Conservation (phyloP, 2,113 vertebrate species). For the Rhabdomys dilectus region DNA sequence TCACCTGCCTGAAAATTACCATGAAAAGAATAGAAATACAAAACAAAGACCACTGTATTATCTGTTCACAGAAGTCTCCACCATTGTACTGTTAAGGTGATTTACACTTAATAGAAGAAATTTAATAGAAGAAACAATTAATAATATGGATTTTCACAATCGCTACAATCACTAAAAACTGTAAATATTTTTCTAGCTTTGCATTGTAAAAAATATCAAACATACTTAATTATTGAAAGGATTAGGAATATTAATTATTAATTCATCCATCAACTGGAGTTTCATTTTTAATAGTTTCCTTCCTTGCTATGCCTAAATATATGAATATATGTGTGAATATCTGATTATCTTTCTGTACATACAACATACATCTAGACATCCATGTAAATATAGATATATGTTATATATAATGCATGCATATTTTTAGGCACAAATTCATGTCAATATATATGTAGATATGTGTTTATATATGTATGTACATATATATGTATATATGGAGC, state of each 20-base stretch:
- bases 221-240: background rate
- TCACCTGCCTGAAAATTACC: conserved; percentile 27
- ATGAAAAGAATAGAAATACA: conserved; percentile 31
- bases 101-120: conserved; percentile 51
- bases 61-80: background rate
- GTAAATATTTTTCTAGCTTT: background rate
- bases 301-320: background rate
- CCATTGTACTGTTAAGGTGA: background rate
- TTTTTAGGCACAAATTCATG: background rate
- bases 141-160: conserved; percentile 23
- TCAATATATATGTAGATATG: background rate
- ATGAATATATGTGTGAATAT: background rate
- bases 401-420: background rate
- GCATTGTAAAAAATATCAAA: conserved; percentile 30
- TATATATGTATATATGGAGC: background rate
- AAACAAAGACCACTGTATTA: background rate
- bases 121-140: conserved; percentile 40
- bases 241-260: background rate
- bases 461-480: too few species aligned
- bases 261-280: background rate
- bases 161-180: conserved; percentile 26
- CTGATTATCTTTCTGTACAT: background rate
- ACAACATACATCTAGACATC: background rate
- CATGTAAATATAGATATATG: background rate
- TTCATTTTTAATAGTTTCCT: conserved; percentile 9